Conservation (phyloP, 2,888 invertebrate genomes). For the Blastobasis lacticolella region DNA sequence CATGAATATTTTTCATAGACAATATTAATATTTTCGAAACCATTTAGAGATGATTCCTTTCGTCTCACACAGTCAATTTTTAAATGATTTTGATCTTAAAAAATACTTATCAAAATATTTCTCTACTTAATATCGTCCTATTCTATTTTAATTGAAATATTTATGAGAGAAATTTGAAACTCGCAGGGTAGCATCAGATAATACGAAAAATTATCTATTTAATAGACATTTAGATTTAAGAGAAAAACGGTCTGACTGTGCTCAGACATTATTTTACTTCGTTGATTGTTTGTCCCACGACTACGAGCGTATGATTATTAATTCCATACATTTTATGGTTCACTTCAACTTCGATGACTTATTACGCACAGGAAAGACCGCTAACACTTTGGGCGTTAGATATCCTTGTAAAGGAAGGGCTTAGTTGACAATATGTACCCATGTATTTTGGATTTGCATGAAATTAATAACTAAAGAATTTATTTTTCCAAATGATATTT, state of each 20-base stretch:
- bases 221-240: neutral
- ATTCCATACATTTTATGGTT: too few relatives aligned
- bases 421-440: too few relatives aligned
- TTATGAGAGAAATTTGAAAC: constrained; percentile 38
- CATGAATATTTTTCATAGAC: constrained; percentile 63
- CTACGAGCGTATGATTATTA: too few relatives aligned
- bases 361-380: too few relatives aligned
- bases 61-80: constrained; percentile 59
- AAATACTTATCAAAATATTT: constrained; percentile 18
- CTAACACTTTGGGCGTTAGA: too few relatives aligned
- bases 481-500: too few relatives aligned
- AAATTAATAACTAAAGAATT: too few relatives aligned
- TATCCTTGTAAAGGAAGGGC: too few relatives aligned
- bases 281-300: too few relatives aligned
- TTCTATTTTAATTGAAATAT: constrained; percentile 22
- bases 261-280: too few relatives aligned
- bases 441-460: too few relatives aligned
- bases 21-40: constrained; percentile 58
- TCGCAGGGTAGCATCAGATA: constrained; percentile 58
- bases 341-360: too few relatives aligned
- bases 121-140: constrained; percentile 27
- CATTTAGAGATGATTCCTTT: constrained; percentile 53
- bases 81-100: constrained; percentile 29
- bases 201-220: constrained; percentile 20
- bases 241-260: neutral